Conservation (phyloP, 2,797 vertebrate species). For the Micropoecilia bifurca region DNA sequence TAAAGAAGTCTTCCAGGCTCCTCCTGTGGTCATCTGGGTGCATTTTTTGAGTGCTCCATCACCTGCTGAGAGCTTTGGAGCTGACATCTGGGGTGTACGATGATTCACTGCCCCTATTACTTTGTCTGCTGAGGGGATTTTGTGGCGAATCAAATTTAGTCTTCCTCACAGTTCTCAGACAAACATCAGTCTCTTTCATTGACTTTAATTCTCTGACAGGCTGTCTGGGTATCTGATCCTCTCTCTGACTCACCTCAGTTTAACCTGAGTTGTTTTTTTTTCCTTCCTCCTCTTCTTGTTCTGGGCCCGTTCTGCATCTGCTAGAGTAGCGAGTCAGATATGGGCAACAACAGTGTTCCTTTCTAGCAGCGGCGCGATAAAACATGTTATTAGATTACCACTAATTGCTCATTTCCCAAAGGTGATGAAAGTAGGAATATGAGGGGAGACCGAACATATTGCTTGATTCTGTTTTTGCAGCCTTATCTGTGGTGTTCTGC, state of each 20-base stretch:
- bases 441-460: slow-evolving; percentile 32
- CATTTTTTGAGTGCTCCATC: slow-evolving; percentile 29
- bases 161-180: slow-evolving; percentile 49
- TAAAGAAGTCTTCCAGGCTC: slow-evolving; percentile 32
- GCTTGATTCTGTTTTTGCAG: slow-evolving; percentile 11
- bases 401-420: slow-evolving; percentile 39
- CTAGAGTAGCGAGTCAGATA: slow-evolving; percentile 5
- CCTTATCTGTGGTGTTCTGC: not conserved
- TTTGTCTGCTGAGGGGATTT: slow-evolving; percentile 23
- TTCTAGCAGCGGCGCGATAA: slow-evolving; percentile 31
- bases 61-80: slow-evolving; percentile 52
- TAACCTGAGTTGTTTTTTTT: slow-evolving; percentile 19
- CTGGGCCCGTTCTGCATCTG: not conserved
- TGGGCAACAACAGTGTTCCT: slow-evolving; percentile 21
- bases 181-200: slow-evolving; percentile 56
- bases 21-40: slow-evolving; percentile 20
- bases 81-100: slow-evolving; percentile 46
- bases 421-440: slow-evolving; percentile 38
- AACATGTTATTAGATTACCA: slow-evolving; percentile 41
- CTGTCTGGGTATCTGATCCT: slow-evolving; percentile 66
- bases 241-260: slow-evolving; percentile 61
- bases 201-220: slow-evolving; percentile 56
- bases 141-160: slow-evolving; percentile 20
- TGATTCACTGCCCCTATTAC: slow-evolving; percentile 46
- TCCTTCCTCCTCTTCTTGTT: not conserved